Evolutionary conservation across 2,888 invertebrate genomes (phyloP), one percentile per base, ranked within the genome.

Genomic region (Orthonychiurus folsomi): DNA sequence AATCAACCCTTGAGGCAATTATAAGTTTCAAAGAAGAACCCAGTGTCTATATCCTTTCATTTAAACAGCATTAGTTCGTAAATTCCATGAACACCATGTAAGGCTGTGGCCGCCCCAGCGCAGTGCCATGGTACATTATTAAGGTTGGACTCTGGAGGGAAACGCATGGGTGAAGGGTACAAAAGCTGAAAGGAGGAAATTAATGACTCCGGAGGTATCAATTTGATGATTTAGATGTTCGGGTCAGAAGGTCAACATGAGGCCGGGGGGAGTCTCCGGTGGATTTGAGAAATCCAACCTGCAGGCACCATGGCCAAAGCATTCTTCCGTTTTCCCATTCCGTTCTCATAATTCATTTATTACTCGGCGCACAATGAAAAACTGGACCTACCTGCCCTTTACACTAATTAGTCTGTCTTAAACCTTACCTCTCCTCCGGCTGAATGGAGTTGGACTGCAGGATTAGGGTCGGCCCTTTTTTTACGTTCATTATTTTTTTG

Each of bases 371-470:
- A 3, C 28, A 25, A 28, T 37, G 37, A 37, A 37, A 37, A 37
- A 37, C 37, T 37, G 15, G 27, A 25, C 23, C 37, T 55, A 26
- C 28, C 3, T 56, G 28, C 56, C 56, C 28, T 56, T 28, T 26
- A 28, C 28, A 28, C 56, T 56, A 56, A 56, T 56, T 56, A 56
- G 56, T 21, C 56, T 28, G 28, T 56, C 56, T 20, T 28, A n/a
- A n/a, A 55, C 26, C 28, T 55, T 61, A 58, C 63, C 62, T 61
- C 60, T n/a, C n/a, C n/a, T n/a, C n/a, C n/a, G n/a, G n/a, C n/a
- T n/a, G n/a, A n/a, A n/a, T n/a, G n/a, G n/a, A n/a, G n/a, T n/a
- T n/a, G n/a, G n/a, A n/a, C n/a, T n/a, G n/a, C n/a, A n/a, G n/a
- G n/a, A n/a, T n/a, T n/a, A n/a, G n/a, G n/a, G n/a, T n/a, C n/a